phyloP scores from a whole-genome alignment of 2,113 vertebrate species.

The Saiga tatarica region DNA sequence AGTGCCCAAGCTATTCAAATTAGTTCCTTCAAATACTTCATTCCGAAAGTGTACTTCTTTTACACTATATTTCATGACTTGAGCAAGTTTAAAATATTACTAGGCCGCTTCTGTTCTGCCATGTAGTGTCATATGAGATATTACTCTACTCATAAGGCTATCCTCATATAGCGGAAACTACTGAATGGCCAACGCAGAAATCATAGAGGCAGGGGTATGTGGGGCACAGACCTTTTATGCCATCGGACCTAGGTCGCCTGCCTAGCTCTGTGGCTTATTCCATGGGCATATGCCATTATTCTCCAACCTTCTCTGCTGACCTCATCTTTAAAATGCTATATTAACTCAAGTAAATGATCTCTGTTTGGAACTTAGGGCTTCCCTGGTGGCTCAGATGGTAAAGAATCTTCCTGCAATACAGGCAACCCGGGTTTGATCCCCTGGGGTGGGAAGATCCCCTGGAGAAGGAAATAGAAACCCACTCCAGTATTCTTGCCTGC shows the following conservation, averaged over 20 bases:
- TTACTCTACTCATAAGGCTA: neutral
- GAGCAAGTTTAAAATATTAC: conserved; percentile 31
- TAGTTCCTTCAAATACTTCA: conserved; percentile 50
- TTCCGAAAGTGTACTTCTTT: conserved; percentile 42
- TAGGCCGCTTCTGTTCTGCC: conserved; percentile 4
- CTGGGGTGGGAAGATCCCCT: neutral
- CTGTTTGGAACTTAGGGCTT: neutral
- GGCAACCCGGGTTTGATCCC: neutral
- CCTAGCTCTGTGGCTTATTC: neutral
- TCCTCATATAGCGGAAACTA: neutral
- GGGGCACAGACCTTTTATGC: neutral
- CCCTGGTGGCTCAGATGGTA: neutral
- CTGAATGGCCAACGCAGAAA: neutral
- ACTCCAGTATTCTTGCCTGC: neutral
- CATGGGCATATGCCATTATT: neutral
- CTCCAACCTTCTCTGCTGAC: neutral
- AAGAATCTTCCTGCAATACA: neutral
- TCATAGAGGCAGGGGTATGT: neutral
- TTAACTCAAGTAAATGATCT: neutral
- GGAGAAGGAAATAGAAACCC: neutral
- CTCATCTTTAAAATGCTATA: neutral
- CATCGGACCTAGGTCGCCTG: neutral
- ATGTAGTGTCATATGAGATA: neutral
- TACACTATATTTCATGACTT: conserved; percentile 12
- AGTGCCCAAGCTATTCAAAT: conserved; percentile 29